phyloP scores from a whole-genome alignment of 2,113 vertebrate species.

The Morphnarchus princeps region DNA sequence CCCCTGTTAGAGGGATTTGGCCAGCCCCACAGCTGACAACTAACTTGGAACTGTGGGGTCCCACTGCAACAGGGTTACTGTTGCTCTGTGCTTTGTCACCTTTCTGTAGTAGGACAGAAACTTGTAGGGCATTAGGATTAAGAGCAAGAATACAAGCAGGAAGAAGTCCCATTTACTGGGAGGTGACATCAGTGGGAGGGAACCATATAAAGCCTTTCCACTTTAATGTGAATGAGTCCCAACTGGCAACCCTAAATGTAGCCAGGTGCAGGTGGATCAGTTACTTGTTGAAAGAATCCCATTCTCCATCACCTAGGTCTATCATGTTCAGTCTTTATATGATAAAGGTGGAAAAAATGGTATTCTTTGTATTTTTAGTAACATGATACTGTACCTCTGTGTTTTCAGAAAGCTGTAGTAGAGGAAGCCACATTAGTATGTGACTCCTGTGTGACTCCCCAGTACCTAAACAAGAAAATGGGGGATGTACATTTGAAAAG shows the following conservation, averaged over 20 bases:
- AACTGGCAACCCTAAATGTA: background rate
- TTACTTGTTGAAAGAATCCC: background rate
- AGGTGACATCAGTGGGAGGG: background rate
- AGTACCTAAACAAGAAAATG: background rate
- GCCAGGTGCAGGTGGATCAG: background rate
- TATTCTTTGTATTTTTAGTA: background rate
- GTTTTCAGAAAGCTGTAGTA: background rate
- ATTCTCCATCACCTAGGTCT: background rate
- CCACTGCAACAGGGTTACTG: background rate
- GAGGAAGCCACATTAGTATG: fast-evolving
- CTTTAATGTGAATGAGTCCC: background rate
- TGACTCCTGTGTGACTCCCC: background rate
- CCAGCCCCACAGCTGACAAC: background rate
- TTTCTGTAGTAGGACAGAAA: background rate
- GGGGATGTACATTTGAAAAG: background rate
- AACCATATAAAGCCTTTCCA: background rate
- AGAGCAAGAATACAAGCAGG: background rate
- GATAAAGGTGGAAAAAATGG: background rate
- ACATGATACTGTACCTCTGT: background rate
- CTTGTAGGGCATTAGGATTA: background rate
- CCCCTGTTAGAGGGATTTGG: background rate
- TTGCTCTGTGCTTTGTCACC: background rate
- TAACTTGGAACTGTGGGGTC: background rate
- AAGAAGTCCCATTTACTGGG: background rate
- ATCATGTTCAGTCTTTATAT: background rate